phyloP scores from a whole-genome alignment of 2,113 vertebrate species.

The Dendrocopos noguchii region DNA sequence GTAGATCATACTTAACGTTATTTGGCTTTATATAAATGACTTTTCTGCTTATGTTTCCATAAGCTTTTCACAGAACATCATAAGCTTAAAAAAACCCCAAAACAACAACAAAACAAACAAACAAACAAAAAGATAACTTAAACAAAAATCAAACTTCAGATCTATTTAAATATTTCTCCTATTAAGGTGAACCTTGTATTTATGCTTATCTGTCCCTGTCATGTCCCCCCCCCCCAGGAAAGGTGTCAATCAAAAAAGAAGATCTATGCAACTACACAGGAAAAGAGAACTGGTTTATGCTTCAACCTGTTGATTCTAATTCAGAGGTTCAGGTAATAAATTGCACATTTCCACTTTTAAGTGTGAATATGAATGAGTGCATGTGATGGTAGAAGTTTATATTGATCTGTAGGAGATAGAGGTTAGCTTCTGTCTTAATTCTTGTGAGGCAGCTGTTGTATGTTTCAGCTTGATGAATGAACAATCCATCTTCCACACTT shows the following conservation, averaged over 20 bases:
- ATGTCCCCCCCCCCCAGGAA: constrained; percentile 76
- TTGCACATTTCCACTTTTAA: neutral
- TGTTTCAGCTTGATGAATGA: neutral
- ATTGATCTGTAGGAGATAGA: neutral
- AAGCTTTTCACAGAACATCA: neutral
- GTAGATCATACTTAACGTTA: neutral
- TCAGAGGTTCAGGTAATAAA: constrained; percentile 95
- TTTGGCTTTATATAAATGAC: neutral
- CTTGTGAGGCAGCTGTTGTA: neutral
- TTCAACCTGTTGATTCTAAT: constrained; percentile 94
- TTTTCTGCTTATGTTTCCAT: neutral
- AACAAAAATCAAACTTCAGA: neutral
- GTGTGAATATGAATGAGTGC: neutral
- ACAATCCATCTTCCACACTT: neutral
- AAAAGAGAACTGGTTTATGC: constrained; percentile 93
- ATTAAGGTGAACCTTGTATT: neutral
- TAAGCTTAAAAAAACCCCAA: neutral
- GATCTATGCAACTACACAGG: constrained; percentile 91
- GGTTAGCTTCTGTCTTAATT: neutral
- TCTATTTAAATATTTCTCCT: neutral
- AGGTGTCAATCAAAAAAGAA: constrained; percentile 96
- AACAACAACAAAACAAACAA: neutral
- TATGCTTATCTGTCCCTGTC: neutral
- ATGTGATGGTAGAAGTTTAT: neutral
- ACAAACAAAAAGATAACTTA: neutral